Evolutionary conservation across 2,888 invertebrate species (phyloP), one percentile per base, ranked within the genome.

Genomic region (Heteropelma amictum): DNA sequence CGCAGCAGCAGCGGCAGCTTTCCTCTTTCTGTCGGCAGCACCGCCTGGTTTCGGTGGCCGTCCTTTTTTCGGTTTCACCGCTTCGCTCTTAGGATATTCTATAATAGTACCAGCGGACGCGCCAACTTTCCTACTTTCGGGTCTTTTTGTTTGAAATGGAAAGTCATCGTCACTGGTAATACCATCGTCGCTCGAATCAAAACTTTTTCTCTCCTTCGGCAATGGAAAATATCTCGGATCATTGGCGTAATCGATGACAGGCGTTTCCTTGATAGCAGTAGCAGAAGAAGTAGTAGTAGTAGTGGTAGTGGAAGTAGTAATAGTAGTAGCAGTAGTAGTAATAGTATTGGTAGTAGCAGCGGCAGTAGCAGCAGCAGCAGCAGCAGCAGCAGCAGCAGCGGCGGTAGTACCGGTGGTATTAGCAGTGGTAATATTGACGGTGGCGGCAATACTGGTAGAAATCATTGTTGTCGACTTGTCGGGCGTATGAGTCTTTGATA

Each of bases 141-240:
- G 65, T 82, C 88, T 86, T 81, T 84, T 87, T 23, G 78, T 69
- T 0, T 84, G 77, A 63, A 88, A 86, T 7, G 83, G 80, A 78
- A 91, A 90, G 78, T 91, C 91, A 72, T 93, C 93, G 38, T 90
- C 91, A 28, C 88, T 89, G 65, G 93, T 93, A 82, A 92, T 92
- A 10, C 92, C 92, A 79, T 92, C 91, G 81, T 94, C 94, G 74
- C 93, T 93, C 19, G 92, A 91, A 80, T 94, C 93, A 80, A 93
- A 93, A 61, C 89, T 91, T 87, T 94, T 94, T 71, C 94, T 89
- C 83, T 94, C 94, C 85, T 94, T 95, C 67, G 94, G 93, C 80
- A 94, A 87, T 49, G 93, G 93, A 87, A 94, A 94, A 86, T 94
- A 94, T 63, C 94, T 90, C 10, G 94, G 93, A 89, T 95, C 94